Evolutionary conservation across 2,888 invertebrate genomes (phyloP), one percentile per base, ranked within the genome.

Genomic region (Drosophila hamatofila): DNA sequence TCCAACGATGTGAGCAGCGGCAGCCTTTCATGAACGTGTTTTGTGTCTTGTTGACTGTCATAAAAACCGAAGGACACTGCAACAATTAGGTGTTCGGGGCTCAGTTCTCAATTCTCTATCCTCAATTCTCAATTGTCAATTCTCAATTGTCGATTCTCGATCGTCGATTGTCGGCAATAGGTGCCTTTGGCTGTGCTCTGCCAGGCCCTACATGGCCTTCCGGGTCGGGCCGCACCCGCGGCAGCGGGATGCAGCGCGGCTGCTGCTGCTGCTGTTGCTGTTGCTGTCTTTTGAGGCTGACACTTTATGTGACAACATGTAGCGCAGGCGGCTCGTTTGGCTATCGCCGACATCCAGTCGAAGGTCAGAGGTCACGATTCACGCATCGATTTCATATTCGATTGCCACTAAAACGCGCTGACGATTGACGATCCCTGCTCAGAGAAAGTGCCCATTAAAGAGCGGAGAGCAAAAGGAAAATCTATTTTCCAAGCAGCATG

Each of bases 261-360:
- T 69, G 48, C 46, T 54, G 70, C 54, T 69, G 46, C 9, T 46
- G 67, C 60, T 49, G 49, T 30, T 54, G 70, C 54, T 69, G 46
- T 9, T 46, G 67, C 60, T 49, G 49, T 30, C 49, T 60, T 84
- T 84, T 83, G 78, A 81, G 71, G 80, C 77, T 81, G 88, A 83
- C 85, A 88, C 89, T 88, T 85, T 84, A 81, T 87, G 87, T 85
- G 87, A 76, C 88, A 88, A 87, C 83, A 87, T 83, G 82, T 68
- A 75, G 83, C 68, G 88, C 78, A 71, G 58, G 48, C 44, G 58
- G 44, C 44, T 33, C 60, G 65, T 60, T 64, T 59, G 59, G 55
- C 41, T 66, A 68, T 71, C 74, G 68, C 44, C 59, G 49, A 30
- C 54, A 55, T 54, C n/a, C 37, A 25, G 18, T 23, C 64, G 81